phyloP scores from a whole-genome alignment of 2,113 vertebrate genomes.

The Cinclus mexicanus region DNA sequence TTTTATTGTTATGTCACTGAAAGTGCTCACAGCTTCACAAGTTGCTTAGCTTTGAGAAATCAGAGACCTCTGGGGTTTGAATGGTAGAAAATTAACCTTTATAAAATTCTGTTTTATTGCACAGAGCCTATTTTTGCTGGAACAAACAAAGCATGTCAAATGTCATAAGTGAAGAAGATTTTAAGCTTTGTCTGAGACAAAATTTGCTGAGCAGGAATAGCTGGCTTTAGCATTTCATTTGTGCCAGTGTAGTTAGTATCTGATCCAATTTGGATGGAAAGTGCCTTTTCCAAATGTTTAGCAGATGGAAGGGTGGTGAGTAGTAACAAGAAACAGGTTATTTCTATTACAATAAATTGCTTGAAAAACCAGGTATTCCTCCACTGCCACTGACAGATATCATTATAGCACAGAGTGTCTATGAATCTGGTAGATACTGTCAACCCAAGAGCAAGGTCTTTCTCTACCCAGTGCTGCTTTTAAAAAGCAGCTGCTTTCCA shows the following conservation, averaged over 20 bases:
- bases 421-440: neutral
- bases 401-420: neutral
- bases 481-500: neutral
- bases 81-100: neutral
- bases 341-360: conserved; percentile 4
- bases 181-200: neutral
- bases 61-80: neutral
- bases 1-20: neutral
- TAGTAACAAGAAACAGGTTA: conserved; percentile 39
- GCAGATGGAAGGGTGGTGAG: conserved; percentile 39
- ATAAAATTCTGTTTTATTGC: neutral
- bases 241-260: neutral
- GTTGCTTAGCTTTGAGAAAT: neutral
- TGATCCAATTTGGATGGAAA: conserved; percentile 10
- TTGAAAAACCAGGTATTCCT: conserved; percentile 6
- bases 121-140: neutral
- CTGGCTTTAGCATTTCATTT: neutral
- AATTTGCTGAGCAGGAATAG: neutral
- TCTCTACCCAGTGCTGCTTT: neutral
- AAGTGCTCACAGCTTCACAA: neutral
- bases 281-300: conserved; percentile 1
- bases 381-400: neutral
- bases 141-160: neutral
- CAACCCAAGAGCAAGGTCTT: neutral
- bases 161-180: neutral